Percentiles rank a stretch among this genome's conserved stretches.
These are phyloP conservation scores for Ptilodon capucinus DNA, from an alignment of 2,888 invertebrate genomes.

Conservation along the genomic window DNA sequence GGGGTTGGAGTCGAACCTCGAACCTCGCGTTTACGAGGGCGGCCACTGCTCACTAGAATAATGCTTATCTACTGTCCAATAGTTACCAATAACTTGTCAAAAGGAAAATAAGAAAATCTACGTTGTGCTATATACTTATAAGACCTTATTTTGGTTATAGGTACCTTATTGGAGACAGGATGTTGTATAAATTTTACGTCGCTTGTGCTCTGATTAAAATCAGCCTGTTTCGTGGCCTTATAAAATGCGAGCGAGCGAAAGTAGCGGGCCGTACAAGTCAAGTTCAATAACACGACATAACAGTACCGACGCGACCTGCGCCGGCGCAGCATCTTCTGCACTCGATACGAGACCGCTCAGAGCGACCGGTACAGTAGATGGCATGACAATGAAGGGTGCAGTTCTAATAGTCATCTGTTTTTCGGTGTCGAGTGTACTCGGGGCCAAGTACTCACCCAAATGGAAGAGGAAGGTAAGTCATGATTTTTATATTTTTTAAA, in stretches of 20 bases:
- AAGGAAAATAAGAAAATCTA: no score
- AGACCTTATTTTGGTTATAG: no score
- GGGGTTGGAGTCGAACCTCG: no score
- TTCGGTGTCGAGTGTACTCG: conserved; percentile 52
- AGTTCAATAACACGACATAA: conserved; percentile 76
- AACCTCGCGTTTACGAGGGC: no score
- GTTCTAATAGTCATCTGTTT: conserved; percentile 49
- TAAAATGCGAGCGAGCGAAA: conserved; percentile 66
- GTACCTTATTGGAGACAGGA: no score
- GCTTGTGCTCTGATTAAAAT: background rate
- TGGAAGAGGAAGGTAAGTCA: conserved; percentile 89
- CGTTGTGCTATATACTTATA: no score
- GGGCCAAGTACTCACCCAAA: conserved; percentile 86
- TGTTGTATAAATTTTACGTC: no score
- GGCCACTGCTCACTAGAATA: no score
- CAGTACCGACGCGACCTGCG: conserved; percentile 55
- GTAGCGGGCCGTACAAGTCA: conserved; percentile 59
- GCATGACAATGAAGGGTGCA: conserved; percentile 20
- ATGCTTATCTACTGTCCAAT: no score
- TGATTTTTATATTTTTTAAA: background rate
- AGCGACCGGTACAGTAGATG: background rate
- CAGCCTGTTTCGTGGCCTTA: conserved; percentile 46
- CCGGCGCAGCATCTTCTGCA: conserved; percentile 38
- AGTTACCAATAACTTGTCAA: no score
- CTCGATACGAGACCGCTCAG: background rate